These are phyloP conservation scores for Myxocyprinus asiaticus DNA, from an alignment of 2,113 vertebrate genomes.

Conservation along the genomic window DNA sequence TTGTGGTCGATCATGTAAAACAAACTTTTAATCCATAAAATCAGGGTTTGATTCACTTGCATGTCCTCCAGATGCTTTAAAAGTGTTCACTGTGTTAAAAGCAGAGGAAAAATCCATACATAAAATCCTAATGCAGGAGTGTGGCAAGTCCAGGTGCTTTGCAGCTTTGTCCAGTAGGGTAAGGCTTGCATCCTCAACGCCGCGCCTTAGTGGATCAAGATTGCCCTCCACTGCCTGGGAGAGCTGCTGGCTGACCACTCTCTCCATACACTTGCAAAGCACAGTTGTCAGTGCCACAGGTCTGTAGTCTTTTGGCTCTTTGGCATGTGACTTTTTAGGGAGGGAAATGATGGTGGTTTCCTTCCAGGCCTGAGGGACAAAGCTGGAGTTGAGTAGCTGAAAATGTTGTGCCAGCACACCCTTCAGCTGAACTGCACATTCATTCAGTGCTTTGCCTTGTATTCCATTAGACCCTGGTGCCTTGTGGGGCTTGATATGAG, in stretches of 20 bases:
- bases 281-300: not conserved
- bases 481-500: not conserved
- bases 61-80: not conserved
- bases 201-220: not conserved
- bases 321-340: not conserved
- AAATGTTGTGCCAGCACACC: too few relatives aligned
- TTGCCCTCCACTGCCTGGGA: not conserved
- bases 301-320: not conserved
- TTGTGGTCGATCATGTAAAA: not conserved
- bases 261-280: not conserved
- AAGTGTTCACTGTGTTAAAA: not conserved
- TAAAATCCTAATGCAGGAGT: not conserved
- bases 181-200: not conserved
- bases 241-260: not conserved
- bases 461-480: not conserved
- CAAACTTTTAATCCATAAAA: too few relatives aligned
- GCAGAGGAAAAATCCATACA: not conserved
- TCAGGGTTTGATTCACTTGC: not conserved
- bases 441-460: not conserved
- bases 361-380: conserved; percentile 1
- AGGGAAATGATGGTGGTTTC: not conserved
- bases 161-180: not conserved
- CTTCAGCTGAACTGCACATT: too few relatives aligned
- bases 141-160: not conserved
- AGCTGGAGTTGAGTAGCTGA: too few relatives aligned